A percentile compares a stretch with the other conserved stretches of the same genome.
These are phyloP conservation scores for Mystacornis crossleyi DNA, from an alignment of 2,113 vertebrate species.

Conservation along the genomic window DNA sequence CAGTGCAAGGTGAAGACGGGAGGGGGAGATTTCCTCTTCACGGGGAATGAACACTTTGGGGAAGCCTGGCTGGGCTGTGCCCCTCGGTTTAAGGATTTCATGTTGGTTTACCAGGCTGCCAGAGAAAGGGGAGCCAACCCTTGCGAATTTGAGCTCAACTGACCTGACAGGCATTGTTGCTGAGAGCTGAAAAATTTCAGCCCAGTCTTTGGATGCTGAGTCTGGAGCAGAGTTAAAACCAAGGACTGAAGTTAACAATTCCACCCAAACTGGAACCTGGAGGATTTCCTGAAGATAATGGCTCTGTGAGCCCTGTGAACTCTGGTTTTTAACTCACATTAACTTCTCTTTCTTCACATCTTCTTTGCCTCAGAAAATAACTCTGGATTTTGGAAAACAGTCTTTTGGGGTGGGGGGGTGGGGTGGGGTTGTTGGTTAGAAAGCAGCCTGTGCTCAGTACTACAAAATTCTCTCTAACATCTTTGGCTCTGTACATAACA, in stretches of 20 bases:
- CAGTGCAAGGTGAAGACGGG: constrained; percentile 79
- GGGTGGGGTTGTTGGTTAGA: no score
- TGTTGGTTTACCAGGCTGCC: constrained; percentile 72
- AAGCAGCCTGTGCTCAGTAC: background rate
- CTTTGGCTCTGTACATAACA: background rate
- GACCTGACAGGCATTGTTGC: background rate
- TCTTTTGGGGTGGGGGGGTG: no score
- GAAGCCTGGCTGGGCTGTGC: constrained; percentile 88
- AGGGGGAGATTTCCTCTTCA: constrained; percentile 84
- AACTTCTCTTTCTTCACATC: background rate
- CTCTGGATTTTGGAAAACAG: background rate
- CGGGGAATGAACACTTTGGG: constrained; percentile 82
- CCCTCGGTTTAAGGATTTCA: constrained; percentile 81
- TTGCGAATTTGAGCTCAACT: constrained; percentile 80
- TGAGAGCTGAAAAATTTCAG: background rate
- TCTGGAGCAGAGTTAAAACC: background rate
- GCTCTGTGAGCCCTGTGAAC: background rate
- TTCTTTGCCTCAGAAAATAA: background rate
- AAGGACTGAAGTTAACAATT: background rate
- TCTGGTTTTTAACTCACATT: background rate
- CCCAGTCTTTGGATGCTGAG: background rate
- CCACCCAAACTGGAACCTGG: background rate
- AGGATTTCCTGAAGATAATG: background rate
- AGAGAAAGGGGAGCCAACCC: constrained; percentile 68
- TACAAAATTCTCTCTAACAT: background rate